Evolutionary conservation across 2,888 invertebrate species (phyloP), one percentile per base, ranked within the genome.

Genomic region (Sminthurides aquaticus): DNA sequence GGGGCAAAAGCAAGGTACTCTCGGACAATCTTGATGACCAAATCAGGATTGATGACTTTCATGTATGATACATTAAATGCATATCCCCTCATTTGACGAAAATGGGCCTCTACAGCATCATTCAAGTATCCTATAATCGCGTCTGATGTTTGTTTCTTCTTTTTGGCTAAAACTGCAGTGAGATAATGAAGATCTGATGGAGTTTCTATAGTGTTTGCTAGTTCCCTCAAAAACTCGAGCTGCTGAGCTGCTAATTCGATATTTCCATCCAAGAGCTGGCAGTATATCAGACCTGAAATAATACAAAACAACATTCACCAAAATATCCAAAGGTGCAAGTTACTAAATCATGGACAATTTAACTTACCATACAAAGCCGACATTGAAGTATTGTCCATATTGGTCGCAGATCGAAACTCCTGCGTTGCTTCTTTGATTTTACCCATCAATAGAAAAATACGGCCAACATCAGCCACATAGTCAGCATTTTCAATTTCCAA

Each of bases 351-450:
- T n/a, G n/a, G n/a, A n/a, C n/a, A n/a, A n/a, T n/a, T n/a, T 77
- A 77, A 60, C 34, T 57, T 27, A 70, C 71, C 71, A 49, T 69
- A 71, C 1, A 94, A 79, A 0, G 92, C 90, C 24, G 84, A 80
- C 28, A 91, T 86, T 24, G 89, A 90, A 48, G 89, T 87, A 73
- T 90, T 90, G 76, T 95, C 90, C 18, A 90, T 81, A 79, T 90
- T 90, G 60, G 90, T 87, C 0, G 92, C 90, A 60, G 85, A 86
- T 75, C 87, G 86, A 77, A 88, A 92, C 76, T 87, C 87, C 74
- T 85, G 85, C 26, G 87, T 81, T 0, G 94, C 91, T 71, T 95
- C 93, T 75, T 86, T 87, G 20, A 84, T 80, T 75, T 88, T 89
- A 0, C 85, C 85, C 77, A 87, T 84, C 60, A 91, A 79, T 28